Base-by-base conservation (phyloP, 1,140 invertebrate species). In the Drosophila subpulchrella region DNA sequence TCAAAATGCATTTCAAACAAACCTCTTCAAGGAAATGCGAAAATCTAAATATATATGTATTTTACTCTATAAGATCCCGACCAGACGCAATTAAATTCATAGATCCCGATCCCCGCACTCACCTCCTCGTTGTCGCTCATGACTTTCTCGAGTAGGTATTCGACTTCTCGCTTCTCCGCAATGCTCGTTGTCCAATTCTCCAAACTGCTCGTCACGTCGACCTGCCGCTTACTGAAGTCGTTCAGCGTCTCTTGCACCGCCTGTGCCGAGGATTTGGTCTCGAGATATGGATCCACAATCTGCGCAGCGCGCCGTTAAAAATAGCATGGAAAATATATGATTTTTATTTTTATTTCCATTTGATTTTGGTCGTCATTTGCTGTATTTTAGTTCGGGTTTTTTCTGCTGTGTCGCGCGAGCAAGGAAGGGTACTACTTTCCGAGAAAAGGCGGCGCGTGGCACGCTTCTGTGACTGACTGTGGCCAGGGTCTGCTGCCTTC, bases 91-190 rank as follows among this genome's bases (percentile, higher is more conserved):
- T 61, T 39, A 56, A 38, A 17, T 12, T 8, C 1, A 15, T 4
- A 10, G 15, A 59, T 30, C 58, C 27, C 42, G 15, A 44, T 20
- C 0, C 15, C 17, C 0, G 1, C 6, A 48, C 92, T 93, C 81
- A 97, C 96, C 94, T 94, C 95, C 51, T 94, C 94, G 75, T 96
- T 96, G 91, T 97, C 96, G 82, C 95, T 94, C 81, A 97, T 93
- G 86, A 95, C 95, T 91, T 94, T 93, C 78, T 96, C 95, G 92
- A 95, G 95, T 39, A 95, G 94, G 34, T 95, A 94, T 48, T 94
- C 93, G 61, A 95, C 93, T 92, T 96, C 95, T 60, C 95, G 94
- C 82, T 95, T 94, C 78, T 95, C 94, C 50, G 94, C 93, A 36
- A 96, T 93, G 53, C 94, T 92, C 74, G 94, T 93, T 68, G 95